phyloP scores from a whole-genome alignment of 2,888 invertebrate species.

The Acleris laterana region DNA sequence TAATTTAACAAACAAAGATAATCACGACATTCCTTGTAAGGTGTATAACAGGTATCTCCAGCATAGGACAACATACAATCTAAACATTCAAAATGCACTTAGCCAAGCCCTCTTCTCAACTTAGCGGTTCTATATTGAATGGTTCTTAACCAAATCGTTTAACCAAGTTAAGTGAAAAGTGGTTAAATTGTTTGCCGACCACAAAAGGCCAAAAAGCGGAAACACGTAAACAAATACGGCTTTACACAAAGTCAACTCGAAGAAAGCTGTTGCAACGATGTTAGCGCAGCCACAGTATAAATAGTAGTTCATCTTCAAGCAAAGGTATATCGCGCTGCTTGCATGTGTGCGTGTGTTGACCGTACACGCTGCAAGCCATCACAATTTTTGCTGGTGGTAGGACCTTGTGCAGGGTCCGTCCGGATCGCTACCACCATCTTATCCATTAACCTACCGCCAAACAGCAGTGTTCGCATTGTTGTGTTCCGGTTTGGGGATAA shows the following conservation, averaged over 20 bases:
- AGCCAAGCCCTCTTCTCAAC: constrained; percentile 13
- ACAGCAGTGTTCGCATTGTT: too few relatives aligned
- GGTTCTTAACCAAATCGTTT: constrained; percentile 28
- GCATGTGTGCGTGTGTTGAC: too few relatives aligned
- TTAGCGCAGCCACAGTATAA: constrained; percentile 3
- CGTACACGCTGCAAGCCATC: too few relatives aligned
- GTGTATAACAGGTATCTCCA: not conserved
- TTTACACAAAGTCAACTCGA: constrained; percentile 57
- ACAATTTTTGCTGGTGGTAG: too few relatives aligned
- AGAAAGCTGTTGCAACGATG: constrained; percentile 43
- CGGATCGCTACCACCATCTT: too few relatives aligned
- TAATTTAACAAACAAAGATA: not conserved
- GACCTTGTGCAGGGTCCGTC: too few relatives aligned
- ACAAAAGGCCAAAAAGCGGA: constrained; percentile 51
- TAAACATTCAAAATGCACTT: constrained; percentile 4
- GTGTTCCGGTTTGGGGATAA: too few relatives aligned
- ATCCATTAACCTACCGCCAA: too few relatives aligned
- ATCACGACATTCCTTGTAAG: not conserved
- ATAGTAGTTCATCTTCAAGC: too few relatives aligned
- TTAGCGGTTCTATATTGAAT: constrained; percentile 27
- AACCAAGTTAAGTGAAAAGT: constrained; percentile 47
- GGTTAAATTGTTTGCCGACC: constrained; percentile 51
- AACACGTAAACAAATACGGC: constrained; percentile 58
- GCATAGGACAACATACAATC: not conserved
- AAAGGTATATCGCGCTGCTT: too few relatives aligned